Conservation (phyloP, 92 coral and sea anemone genomes). For the Epizoanthus fatuus region DNA sequence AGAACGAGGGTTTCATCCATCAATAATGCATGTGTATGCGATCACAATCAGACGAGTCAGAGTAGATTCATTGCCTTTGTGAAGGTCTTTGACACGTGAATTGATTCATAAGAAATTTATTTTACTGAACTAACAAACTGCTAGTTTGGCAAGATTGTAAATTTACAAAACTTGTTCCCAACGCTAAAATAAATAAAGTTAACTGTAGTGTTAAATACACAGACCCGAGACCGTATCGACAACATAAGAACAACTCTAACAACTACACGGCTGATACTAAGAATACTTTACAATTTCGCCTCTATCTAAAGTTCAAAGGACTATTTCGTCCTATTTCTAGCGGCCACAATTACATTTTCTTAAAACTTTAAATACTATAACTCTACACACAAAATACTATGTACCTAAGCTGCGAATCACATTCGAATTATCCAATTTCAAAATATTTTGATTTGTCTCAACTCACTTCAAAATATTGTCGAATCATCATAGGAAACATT, state of each 20-base stretch:
- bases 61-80: slow-evolving; percentile 8
- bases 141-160: slow-evolving; percentile 92
- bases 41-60: slow-evolving; percentile 61
- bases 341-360: background rate
- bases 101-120: slow-evolving; percentile 95
- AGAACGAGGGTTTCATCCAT: slow-evolving; percentile 63
- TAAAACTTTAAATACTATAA: slow-evolving; percentile 13
- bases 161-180: slow-evolving; percentile 95
- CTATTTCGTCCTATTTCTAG: slow-evolving; percentile 2
- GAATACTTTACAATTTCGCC: slow-evolving; percentile 31
- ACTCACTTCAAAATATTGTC: slow-evolving; percentile 85
- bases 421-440: slow-evolving; percentile 85
- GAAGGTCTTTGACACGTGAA: slow-evolving; percentile 32
- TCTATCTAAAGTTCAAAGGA: background rate
- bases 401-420: slow-evolving; percentile 75
- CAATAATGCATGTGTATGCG: slow-evolving; percentile 72
- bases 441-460: slow-evolving; percentile 95
- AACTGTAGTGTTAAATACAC: slow-evolving; percentile 90
- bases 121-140: slow-evolving; percentile 93
- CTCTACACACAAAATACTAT: slow-evolving; percentile 32
- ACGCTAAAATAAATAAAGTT: slow-evolving; percentile 91
- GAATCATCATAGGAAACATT: slow-evolving; percentile 69
- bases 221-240: slow-evolving; percentile 65
- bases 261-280: background rate
- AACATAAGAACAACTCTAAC: slow-evolving; percentile 32